A percentile compares a stretch with the other conserved stretches of the same genome.
Evolutionary conservation across 2,888 invertebrate genomes (phyloP).

Genomic region (Chironomus tentans): DNA sequence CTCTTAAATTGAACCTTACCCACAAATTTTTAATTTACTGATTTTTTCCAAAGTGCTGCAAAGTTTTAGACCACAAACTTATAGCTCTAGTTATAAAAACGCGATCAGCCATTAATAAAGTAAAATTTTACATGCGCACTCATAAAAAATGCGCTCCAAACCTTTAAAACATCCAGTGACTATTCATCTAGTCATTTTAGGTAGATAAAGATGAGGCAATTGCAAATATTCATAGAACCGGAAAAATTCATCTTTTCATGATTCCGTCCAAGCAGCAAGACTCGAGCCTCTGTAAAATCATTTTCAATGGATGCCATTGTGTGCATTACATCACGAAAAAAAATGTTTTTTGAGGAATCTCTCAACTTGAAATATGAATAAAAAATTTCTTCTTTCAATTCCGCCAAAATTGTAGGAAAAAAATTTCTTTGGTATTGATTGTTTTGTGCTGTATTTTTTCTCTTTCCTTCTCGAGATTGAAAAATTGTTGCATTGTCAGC

Average conservation of each 20-base stretch:
- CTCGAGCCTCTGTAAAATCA: background rate
- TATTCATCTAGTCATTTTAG: too few species aligned
- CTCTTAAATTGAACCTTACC: too few species aligned
- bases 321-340: background rate
- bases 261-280: background rate
- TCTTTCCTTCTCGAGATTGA: background rate
- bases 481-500: slow-evolving; percentile 25
- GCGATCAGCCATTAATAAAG: too few species aligned
- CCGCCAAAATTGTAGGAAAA: background rate
- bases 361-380: background rate
- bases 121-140: too few species aligned
- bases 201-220: background rate
- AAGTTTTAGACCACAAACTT: too few species aligned
- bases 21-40: too few species aligned
- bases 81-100: too few species aligned
- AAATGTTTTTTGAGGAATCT: background rate
- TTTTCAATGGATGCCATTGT: slow-evolving; percentile 8
- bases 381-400: background rate
- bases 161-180: too few species aligned
- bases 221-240: slow-evolving; percentile 3
- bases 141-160: too few species aligned
- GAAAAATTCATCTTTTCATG: slow-evolving; percentile 1
- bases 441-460: background rate
- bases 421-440: background rate
- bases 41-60: too few species aligned